Evolutionary conservation across 2,113 vertebrate species (phyloP), one percentile per base, ranked within the genome.

Genomic region (Casuarius casuarius): DNA sequence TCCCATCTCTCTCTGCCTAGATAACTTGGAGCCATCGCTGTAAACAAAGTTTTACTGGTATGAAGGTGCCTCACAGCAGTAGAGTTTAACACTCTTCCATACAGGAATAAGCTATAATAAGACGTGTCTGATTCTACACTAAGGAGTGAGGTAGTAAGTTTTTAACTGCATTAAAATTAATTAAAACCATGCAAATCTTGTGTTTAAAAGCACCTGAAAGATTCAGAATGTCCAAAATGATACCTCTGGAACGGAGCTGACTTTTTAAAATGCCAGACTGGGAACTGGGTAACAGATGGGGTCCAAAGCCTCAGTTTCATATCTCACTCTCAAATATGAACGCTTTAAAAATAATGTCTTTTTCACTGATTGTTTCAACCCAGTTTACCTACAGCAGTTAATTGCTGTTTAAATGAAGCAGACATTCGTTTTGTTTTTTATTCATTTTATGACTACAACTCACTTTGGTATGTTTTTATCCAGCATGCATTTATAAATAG

Each of bases 61-160:
- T 2, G 16, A 23, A 40, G 25, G 5, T 28, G 33, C 42, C 48
- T 68, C 38, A 7, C 10, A 4, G 72, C 13, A 5, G 19, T 0
- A 12, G 1, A 12, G 40, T 16, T 12, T 28, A 29, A 25, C 54
- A 58, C 28, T 29, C 46, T 29, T 16, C 54, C 16, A 5, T 15
- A 29, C 54, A 15, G 13, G 54, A 28, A 1, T 2, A 26, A 26
- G 11, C 63, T 5, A 0, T 0, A 4, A 38, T 1, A 20, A 40
- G 22, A 6, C 63, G 10, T 1, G 2, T 2, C 29, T 5, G 58
- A 8, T 44, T 3, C 35, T 22, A 1, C 1, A 29, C 3, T 4
- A 11, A 12, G 26, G 28, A 7, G 23, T 3, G n/a, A 66, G 22
- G 33, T 1, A 4, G 19, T 0, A 54, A 15, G 22, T 28, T 8